These are phyloP conservation scores for Platorchestia sp. DNA, from an alignment of 1,140 invertebrate genomes.

Conservation along the genomic window DNA sequence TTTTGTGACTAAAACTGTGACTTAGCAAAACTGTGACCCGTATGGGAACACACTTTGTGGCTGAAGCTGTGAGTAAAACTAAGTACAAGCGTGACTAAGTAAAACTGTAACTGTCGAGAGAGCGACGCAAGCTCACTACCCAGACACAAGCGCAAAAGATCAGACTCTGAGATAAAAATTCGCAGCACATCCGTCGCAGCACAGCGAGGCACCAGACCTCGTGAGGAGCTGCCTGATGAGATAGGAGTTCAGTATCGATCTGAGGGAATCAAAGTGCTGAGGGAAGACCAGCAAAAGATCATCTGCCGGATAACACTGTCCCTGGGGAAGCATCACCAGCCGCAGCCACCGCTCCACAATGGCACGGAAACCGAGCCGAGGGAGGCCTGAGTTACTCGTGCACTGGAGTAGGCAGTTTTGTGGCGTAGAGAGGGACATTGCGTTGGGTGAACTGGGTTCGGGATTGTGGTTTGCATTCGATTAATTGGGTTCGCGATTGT, in stretches of 20 bases:
- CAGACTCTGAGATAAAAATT: neutral
- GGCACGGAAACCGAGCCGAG: neutral
- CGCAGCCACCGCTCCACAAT: neutral
- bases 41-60: too few species aligned
- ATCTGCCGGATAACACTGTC: neutral
- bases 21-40: too few species aligned
- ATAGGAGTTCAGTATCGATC: slow-evolving; percentile 18
- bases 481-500: too few species aligned
- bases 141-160: neutral
- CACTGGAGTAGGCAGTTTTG: too few species aligned
- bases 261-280: slow-evolving; percentile 16
- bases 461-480: too few species aligned
- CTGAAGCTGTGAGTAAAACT: too few species aligned
- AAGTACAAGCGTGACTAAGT: too few species aligned
- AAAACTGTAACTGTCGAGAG: neutral
- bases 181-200: neutral
- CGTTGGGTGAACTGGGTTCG: too few species aligned
- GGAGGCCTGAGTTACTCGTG: too few species aligned
- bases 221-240: neutral
- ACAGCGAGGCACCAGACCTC: neutral
- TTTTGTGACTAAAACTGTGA: too few species aligned
- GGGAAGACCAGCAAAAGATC: slow-evolving; percentile 9
- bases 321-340: neutral
- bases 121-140: neutral
- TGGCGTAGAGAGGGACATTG: too few species aligned